These are phyloP conservation scores for Brenthis ino DNA, from an alignment of 2,888 invertebrate genomes.

Conservation along the genomic window DNA sequence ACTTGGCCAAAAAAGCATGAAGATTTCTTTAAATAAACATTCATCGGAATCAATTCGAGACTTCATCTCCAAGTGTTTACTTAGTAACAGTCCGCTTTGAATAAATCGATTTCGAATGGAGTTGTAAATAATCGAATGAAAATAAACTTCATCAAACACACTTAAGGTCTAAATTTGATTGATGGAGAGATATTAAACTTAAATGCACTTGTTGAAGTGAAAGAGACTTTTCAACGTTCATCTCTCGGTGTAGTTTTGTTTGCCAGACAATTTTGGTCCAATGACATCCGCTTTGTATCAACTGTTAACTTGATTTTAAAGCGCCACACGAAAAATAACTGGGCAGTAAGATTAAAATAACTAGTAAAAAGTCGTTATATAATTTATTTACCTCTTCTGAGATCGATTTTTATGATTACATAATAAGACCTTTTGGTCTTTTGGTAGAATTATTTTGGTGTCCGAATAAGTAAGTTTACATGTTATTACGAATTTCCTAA, in stretches of 20 bases:
- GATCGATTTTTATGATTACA: too few relatives aligned
- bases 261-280: slow-evolving; percentile 33
- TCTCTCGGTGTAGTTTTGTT: slow-evolving; percentile 48
- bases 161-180: slow-evolving; percentile 34
- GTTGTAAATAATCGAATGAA: slow-evolving; percentile 33
- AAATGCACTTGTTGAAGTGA: slow-evolving; percentile 44
- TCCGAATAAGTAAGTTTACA: slow-evolving; percentile 11
- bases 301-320: slow-evolving; percentile 55
- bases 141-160: slow-evolving; percentile 46
- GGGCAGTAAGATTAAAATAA: slow-evolving; percentile 30
- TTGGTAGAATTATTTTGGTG: too few relatives aligned
- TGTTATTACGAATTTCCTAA: slow-evolving; percentile 43
- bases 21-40: slow-evolving; percentile 75
- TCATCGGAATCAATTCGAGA: slow-evolving; percentile 69
- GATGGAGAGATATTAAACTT: slow-evolving; percentile 32
- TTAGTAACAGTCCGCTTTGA: slow-evolving; percentile 76
- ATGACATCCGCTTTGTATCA: slow-evolving; percentile 59
- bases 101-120: slow-evolving; percentile 69
- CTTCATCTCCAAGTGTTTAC: slow-evolving; percentile 74
- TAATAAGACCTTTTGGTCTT: too few relatives aligned
- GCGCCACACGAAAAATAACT: slow-evolving; percentile 51
- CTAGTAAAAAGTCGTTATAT: slow-evolving; percentile 8
- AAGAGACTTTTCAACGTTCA: slow-evolving; percentile 46
- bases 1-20: slow-evolving; percentile 70
- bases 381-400: too few relatives aligned